A percentile compares a stretch with the other conserved stretches of the same genome.
These are phyloP conservation scores for Artibeus jamaicensis DNA, from an alignment of 2,797 vertebrate species.

Conservation along the genomic window DNA sequence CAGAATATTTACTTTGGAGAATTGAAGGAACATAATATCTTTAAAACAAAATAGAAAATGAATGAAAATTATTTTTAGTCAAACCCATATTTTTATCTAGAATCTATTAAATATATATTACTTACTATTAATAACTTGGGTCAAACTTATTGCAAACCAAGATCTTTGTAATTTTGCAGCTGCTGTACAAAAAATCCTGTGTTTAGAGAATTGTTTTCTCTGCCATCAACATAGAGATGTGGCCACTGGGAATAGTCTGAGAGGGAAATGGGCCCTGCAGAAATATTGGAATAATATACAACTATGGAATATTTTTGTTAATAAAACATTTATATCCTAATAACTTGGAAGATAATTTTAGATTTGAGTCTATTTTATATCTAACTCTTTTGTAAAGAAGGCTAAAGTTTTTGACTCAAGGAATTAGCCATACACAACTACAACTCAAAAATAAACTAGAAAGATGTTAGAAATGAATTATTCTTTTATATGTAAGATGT, in stretches of 20 bases:
- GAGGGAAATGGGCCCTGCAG: neutral
- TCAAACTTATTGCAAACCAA: constrained; percentile 52
- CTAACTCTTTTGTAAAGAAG: neutral
- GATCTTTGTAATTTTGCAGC: constrained; percentile 38
- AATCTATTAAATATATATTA: constrained; percentile 33
- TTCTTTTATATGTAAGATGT: constrained; percentile 7
- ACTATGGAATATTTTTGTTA: constrained; percentile 19
- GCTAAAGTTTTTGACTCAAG: neutral
- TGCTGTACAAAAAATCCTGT: constrained; percentile 62
- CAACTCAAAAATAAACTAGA: neutral
- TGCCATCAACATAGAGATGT: neutral
- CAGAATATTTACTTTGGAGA: neutral
- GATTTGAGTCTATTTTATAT: neutral
- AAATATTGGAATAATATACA: constrained; percentile 29
- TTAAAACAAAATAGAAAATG: constrained; percentile 43
- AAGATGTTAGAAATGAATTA: constrained; percentile 36
- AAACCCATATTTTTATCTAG: constrained; percentile 1
- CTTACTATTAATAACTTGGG: constrained; percentile 36
- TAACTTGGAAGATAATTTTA: constrained; percentile 17
- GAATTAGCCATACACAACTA: neutral
- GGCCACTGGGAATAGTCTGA: neutral
- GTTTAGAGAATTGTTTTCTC: constrained; percentile 59
- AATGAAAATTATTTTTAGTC: neutral
- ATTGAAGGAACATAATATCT: neutral
- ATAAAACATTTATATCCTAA: neutral